Evolutionary conservation across 2,888 invertebrate species (phyloP), one percentile per base, ranked within the genome.

Genomic region (Octonoba sinensis): DNA sequence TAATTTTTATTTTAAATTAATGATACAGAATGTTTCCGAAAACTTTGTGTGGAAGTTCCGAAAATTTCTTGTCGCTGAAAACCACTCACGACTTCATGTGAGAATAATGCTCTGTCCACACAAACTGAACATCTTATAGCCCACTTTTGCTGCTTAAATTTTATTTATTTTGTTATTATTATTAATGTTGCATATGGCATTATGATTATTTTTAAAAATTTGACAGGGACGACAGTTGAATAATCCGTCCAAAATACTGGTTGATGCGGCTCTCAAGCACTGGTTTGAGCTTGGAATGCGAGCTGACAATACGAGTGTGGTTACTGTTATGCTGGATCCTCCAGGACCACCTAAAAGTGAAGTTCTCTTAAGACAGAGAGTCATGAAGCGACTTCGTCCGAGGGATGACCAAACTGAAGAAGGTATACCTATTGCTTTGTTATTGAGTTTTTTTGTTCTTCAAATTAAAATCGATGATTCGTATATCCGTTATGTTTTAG

Each of bases 251-350:
- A 95, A 96, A 88, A 92, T 93, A 86, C 90, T 99, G 76, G 97
- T 96, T 0, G 95, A 92, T 88, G 92, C 91, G 87, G 96, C 94
- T 66, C 91, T 94, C 67, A 93, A 94, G 85, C 92, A 92, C 75
- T 99, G 98, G 97, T 92, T 93, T 22, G 91, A 91, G 65, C 93
- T 95, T 8, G 92, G 93, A 87, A 93, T 97, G 91, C 92, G 97
- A 54, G 98, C 99, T 0, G 99, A 99, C 89, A 99, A 99, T 88
- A 96, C 97, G 0, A 96, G 96, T 16, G 97, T 96, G 62, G 95
- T 99, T 22, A 94, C 95, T 0, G 90, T 98, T 22, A 94, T 97
- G 92, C 90, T 97, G 83, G 96, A 97, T 89, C 96, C 96, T 60
- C 94, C 95, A 0, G 95, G 95, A 0, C 95, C 93, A 11, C 93